Conservation (phyloP, 2,797 vertebrate species). For the Novumbra hubbsi region DNA sequence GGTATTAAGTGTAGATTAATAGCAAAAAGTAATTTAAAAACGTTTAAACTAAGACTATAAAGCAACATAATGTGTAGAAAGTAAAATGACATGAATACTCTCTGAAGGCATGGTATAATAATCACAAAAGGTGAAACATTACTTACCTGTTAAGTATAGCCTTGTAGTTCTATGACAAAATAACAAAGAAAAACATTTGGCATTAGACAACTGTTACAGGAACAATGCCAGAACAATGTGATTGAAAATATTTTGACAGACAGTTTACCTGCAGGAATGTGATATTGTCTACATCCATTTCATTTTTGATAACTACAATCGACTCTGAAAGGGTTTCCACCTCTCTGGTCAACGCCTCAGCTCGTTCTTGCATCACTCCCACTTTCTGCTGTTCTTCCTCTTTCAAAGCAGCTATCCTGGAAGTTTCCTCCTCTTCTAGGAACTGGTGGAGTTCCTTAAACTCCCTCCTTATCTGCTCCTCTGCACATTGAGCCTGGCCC, state of each 20-base stretch:
- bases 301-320: not conserved
- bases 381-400: slow-evolving; percentile 16
- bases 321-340: slow-evolving; percentile 9
- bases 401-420: slow-evolving; percentile 16
- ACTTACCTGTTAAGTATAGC: not conserved
- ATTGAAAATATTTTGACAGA: not conserved
- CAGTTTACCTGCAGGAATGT: slow-evolving; percentile 2
- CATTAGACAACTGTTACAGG: not conserved
- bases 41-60: too few species aligned
- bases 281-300: slow-evolving; percentile 18
- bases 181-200: not conserved
- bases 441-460: slow-evolving; percentile 6
- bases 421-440: slow-evolving; percentile 14
- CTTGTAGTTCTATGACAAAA: not conserved
- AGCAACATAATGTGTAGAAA: too few species aligned
- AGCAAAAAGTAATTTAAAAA: too few species aligned
- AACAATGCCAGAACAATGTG: not conserved
- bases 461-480: not conserved
- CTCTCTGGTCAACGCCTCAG: slow-evolving; percentile 9
- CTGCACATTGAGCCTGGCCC: not conserved
- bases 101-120: too few species aligned
- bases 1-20: too few species aligned
- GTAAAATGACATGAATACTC: too few species aligned
- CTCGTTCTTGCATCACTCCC: slow-evolving; percentile 9
- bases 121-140: not conserved